A percentile compares a stretch with the other conserved stretches of the same genome.
These are phyloP conservation scores for Nothocercus nigrocapillus DNA, from an alignment of 2,113 vertebrate species.

Conservation along the genomic window DNA sequence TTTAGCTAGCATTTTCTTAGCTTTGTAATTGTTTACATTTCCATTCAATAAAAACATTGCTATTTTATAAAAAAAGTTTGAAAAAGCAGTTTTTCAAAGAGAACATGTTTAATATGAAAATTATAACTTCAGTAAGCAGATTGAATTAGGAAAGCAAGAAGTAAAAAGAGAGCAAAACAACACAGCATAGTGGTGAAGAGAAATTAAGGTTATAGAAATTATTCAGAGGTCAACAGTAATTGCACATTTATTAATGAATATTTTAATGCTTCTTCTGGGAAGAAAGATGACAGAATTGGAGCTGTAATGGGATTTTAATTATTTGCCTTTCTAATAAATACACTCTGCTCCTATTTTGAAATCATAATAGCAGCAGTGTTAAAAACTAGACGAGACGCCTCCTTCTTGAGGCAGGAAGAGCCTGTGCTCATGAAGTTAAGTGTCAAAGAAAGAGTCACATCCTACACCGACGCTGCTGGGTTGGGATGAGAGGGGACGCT, in stretches of 20 bases:
- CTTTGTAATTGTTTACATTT: not conserved
- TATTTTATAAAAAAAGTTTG: not conserved
- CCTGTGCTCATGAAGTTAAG: not conserved
- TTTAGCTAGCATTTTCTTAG: not conserved
- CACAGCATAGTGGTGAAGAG: not conserved
- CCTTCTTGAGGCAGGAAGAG: not conserved
- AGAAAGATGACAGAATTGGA: conserved; percentile 33
- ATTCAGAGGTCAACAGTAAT: conserved; percentile 37
- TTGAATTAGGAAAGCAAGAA: not conserved
- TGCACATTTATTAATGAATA: conserved; percentile 38
- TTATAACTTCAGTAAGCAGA: not conserved
- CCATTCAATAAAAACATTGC: not conserved
- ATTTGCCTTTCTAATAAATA: conserved; percentile 11
- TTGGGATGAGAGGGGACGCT: not conserved
- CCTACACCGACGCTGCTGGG: not conserved
- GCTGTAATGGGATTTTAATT: conserved; percentile 47
- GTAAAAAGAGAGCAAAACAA: not conserved
- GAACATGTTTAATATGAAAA: not conserved
- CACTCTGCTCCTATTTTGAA: not conserved
- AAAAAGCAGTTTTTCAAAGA: not conserved
- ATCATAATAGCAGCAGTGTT: not conserved
- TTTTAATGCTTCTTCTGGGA: conserved; percentile 17
- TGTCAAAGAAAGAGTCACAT: not conserved
- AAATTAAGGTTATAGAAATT: conserved; percentile 33
- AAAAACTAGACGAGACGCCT: not conserved